Base-by-base conservation (phyloP, 2,888 invertebrate genomes). In the Kryphioiulus occultus region DNA sequence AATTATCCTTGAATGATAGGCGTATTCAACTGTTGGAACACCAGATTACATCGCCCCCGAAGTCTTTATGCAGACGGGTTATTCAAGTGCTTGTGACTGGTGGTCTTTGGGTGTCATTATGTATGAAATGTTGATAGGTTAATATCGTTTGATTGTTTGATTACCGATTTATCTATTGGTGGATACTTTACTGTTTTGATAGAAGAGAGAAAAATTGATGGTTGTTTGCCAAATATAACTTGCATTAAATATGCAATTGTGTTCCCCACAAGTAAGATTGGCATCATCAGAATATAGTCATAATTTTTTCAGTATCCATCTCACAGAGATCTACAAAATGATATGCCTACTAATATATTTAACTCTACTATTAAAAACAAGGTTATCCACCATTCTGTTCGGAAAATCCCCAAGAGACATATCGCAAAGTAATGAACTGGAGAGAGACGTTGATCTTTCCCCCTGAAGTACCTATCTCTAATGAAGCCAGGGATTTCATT, bases 1-100 rank as follows among this genome's bases (percentile, higher is more conserved):
- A 15, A 35, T 22, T 42, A n/a, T 85, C 85, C 26, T 39, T 26
- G n/a, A 85, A 30, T 84, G 68, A 19, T 85, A 93, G 93, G 94
- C 94, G 0, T 94, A 94, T 91, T 94, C 94, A 10, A 94, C 94
- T 32, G 94, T 94, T 12, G 99, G 99, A 87, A 99, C 99, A 86
- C 99, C 99, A 2, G 99, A 99, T 93, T 99, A 99, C 92, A 99
- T 99, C 91, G 99, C 99, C 47, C 99, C 99, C 0, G 99, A 99
- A 94, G 99, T 99, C 90, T 89, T 97, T 93, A 94, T 97, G 90
- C 99, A 99, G 93, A 98, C 98, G 59, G 99, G 99, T 83, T 99
- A 99, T 92, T 98, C 98, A 4, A 96, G 98, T 86, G 96, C 98
- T 88, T 99, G 99, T 91, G 99, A 99, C 93, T 99, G 99, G 98